Percentiles rank a stretch among this genome's conserved stretches.
phyloP scores from a whole-genome alignment of 2,888 invertebrate genomes.

The Drosophila mimica region DNA sequence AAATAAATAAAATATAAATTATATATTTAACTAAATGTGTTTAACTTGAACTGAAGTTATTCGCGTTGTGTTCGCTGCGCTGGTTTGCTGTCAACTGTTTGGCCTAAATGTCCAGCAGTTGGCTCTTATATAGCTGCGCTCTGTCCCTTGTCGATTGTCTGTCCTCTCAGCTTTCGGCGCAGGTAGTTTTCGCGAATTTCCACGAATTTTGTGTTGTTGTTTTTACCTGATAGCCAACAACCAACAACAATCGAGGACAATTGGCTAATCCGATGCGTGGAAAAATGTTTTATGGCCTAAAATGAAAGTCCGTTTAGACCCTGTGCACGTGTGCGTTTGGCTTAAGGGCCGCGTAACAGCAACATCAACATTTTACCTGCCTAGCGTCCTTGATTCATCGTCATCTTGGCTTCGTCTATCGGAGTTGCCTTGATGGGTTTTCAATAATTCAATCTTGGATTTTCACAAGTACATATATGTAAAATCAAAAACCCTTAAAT shows the following conservation, averaged over 20 bases:
- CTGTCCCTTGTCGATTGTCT: neutral
- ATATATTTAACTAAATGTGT: too few relatives aligned
- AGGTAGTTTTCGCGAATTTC: slow-evolving; percentile 64
- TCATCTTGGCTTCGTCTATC: neutral
- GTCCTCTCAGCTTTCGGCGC: slow-evolving; percentile 3
- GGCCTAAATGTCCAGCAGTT: slow-evolving; percentile 7
- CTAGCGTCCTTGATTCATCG: slow-evolving; percentile 19
- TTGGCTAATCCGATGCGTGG: slow-evolving; percentile 52
- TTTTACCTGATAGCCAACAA: neutral
- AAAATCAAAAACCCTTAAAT: slow-evolving; percentile 12
- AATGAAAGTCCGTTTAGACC: slow-evolving; percentile 13
- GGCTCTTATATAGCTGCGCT: slow-evolving; percentile 53
- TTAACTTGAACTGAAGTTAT: neutral
- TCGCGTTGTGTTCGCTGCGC: slow-evolving; percentile 1
- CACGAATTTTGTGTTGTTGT: slow-evolving; percentile 30
- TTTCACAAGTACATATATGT: slow-evolving; percentile 1
- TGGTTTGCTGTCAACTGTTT: slow-evolving; percentile 49
- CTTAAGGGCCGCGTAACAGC: slow-evolving; percentile 21
- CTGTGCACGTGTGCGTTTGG: slow-evolving; percentile 42
- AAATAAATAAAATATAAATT: too few relatives aligned
- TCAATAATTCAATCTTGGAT: slow-evolving; percentile 20
- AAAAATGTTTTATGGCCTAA: slow-evolving; percentile 36
- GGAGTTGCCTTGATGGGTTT: slow-evolving; percentile 26
- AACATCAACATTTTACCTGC: slow-evolving; percentile 21
- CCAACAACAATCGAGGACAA: neutral